phyloP scores from a whole-genome alignment of 2,797 vertebrate genomes.

The Leucoraja ocellata region DNA sequence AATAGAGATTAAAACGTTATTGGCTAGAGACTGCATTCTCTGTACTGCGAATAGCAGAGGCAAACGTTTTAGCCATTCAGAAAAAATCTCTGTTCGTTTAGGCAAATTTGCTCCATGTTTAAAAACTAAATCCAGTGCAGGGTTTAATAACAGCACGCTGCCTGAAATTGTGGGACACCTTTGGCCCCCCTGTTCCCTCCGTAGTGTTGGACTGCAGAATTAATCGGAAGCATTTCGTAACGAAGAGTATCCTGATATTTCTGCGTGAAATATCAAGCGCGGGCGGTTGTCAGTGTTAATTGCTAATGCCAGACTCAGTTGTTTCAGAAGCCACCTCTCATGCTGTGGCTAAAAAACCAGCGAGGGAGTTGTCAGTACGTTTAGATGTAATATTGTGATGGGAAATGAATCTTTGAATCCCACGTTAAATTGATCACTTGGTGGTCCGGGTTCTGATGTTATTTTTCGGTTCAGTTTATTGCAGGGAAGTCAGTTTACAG shows the following conservation, averaged over 20 bases:
- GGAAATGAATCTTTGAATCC: neutral
- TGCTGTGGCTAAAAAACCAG: neutral
- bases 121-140: neutral
- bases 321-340: constrained; percentile 2
- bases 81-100: neutral
- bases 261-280: constrained; percentile 7
- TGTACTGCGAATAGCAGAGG: neutral
- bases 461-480: constrained; percentile 1
- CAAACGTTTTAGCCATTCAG: constrained; percentile 13
- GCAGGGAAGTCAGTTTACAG: constrained; percentile 48
- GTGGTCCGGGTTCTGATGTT: neutral
- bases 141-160: neutral
- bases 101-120: neutral
- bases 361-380: neutral
- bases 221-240: neutral
- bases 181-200: neutral
- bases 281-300: neutral
- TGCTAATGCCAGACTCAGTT: neutral
- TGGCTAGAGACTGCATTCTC: constrained; percentile 28
- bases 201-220: neutral
- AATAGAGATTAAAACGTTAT: constrained; percentile 34
- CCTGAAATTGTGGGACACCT: neutral
- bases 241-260: neutral
- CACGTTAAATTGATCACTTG: constrained; percentile 3
- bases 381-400: neutral